phyloP scores from a whole-genome alignment of 1,140 invertebrate species.

The Drosophila parvula region DNA sequence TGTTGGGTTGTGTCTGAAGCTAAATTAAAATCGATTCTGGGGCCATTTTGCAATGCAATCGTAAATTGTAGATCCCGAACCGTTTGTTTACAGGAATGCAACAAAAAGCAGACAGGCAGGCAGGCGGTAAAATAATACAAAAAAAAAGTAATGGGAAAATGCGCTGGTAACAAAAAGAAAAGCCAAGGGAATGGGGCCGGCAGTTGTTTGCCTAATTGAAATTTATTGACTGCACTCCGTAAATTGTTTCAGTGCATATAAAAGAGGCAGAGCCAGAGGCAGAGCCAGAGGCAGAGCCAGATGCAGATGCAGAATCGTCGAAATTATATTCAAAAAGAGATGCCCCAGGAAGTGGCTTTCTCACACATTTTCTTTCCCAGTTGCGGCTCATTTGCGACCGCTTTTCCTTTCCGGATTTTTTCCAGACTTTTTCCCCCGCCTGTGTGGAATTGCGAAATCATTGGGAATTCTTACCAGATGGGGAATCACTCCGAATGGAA shows the following conservation, averaged over 20 bases:
- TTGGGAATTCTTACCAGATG: constrained; percentile 2
- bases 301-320: constrained; percentile 10
- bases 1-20: constrained; percentile 1
- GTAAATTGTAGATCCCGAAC: constrained; percentile 29
- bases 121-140: constrained; percentile 21
- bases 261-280: not conserved
- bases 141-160: constrained; percentile 32
- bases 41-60: constrained; percentile 18
- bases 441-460: constrained; percentile 18
- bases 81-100: constrained; percentile 28
- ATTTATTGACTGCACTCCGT: constrained; percentile 71
- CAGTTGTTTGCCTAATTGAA: constrained; percentile 67
- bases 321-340: constrained; percentile 14
- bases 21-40: constrained; percentile 30
- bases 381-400: constrained; percentile 17
- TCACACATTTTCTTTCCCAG: not conserved
- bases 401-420: constrained; percentile 1
- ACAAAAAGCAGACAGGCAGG: constrained; percentile 25
- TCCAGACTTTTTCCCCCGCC: not conserved
- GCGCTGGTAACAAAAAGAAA: constrained; percentile 22
- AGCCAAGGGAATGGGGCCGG: constrained; percentile 17
- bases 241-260: constrained; percentile 34
- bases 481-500: not conserved
- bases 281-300: not conserved
- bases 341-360: constrained; percentile 16